phyloP scores from a whole-genome alignment of 2,797 vertebrate species.

The Malacoctenus gilli region DNA sequence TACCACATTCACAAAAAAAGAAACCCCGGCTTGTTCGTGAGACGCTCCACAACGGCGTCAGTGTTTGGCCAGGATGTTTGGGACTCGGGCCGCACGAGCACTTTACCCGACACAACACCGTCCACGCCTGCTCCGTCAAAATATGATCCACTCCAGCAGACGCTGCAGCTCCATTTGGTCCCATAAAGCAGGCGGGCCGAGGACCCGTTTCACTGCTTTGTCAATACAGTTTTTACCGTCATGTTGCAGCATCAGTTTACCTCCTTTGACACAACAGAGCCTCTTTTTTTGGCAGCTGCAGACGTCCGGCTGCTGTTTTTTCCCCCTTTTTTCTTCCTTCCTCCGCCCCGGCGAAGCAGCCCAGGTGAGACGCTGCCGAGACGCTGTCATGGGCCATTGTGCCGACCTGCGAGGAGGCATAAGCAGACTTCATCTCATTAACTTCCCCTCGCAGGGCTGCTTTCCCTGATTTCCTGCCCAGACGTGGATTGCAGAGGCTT shows the following conservation, averaged over 20 bases:
- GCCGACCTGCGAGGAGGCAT: slow-evolving; percentile 28
- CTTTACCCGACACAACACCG: slow-evolving; percentile 52
- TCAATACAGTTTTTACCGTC: slow-evolving; percentile 53
- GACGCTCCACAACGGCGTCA: slow-evolving; percentile 35
- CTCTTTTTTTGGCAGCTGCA: slow-evolving; percentile 47
- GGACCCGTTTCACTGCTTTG: slow-evolving; percentile 58
- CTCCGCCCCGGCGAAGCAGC: too few relatives aligned
- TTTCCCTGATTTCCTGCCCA: slow-evolving; percentile 57
- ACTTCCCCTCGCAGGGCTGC: slow-evolving; percentile 40
- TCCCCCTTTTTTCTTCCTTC: too few relatives aligned
- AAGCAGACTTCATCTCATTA: slow-evolving; percentile 63
- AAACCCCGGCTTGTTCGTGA: slow-evolving; percentile 47
- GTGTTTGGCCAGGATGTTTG: slow-evolving; percentile 68
- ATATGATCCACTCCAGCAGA: slow-evolving; percentile 61
- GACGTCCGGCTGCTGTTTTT: slow-evolving; percentile 29
- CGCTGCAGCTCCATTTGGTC: slow-evolving; percentile 59
- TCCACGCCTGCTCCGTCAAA: slow-evolving; percentile 47
- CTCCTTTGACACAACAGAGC: slow-evolving; percentile 49
- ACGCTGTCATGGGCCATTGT: slow-evolving; percentile 25
- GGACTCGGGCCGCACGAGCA: slow-evolving; percentile 29
- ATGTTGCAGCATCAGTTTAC: slow-evolving; percentile 56
- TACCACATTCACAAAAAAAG: slow-evolving; percentile 48
- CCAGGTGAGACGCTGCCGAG: slow-evolving; percentile 46
- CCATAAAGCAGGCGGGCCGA: slow-evolving; percentile 51
- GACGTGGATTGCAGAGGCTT: slow-evolving; percentile 58